Evolutionary conservation across 2,113 vertebrate genomes (phyloP).

Genomic region (Aegithalos caudatus): DNA sequence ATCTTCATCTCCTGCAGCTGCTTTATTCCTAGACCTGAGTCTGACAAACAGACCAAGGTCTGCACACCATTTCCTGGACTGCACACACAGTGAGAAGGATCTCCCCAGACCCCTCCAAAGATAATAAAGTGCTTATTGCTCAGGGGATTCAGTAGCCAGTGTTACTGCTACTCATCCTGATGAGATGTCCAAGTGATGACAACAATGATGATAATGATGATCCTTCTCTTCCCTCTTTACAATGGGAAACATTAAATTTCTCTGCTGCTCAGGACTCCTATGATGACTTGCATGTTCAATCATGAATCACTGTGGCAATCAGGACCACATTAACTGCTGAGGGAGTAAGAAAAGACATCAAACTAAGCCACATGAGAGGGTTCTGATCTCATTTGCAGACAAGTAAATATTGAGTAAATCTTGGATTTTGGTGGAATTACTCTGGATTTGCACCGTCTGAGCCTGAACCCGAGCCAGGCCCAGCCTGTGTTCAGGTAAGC

Average conservation of each 20-base stretch:
- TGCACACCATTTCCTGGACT: neutral
- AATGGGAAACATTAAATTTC: neutral
- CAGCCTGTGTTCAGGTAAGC: neutral
- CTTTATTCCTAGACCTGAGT: neutral
- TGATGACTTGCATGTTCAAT: fast-evolving
- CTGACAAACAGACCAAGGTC: neutral
- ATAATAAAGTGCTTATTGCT: fast-evolving
- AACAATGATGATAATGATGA: neutral
- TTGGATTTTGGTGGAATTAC: conserved; percentile 19
- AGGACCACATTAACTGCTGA: neutral
- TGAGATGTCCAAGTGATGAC: neutral
- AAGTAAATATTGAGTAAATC: conserved; percentile 9
- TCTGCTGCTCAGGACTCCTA: neutral
- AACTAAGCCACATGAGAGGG: neutral
- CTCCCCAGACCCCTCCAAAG: neutral
- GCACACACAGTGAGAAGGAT: neutral
- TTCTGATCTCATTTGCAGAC: neutral
- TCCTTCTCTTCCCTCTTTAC: neutral
- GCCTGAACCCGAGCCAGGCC: neutral
- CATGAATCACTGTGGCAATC: neutral
- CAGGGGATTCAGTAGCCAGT: neutral
- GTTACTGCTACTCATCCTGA: neutral
- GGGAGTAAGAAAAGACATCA: neutral
- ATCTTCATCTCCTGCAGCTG: neutral
- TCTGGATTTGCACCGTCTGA: neutral